These are phyloP conservation scores for Orchestia grillus DNA, from an alignment of 1,140 invertebrate species.

Conservation along the genomic window DNA sequence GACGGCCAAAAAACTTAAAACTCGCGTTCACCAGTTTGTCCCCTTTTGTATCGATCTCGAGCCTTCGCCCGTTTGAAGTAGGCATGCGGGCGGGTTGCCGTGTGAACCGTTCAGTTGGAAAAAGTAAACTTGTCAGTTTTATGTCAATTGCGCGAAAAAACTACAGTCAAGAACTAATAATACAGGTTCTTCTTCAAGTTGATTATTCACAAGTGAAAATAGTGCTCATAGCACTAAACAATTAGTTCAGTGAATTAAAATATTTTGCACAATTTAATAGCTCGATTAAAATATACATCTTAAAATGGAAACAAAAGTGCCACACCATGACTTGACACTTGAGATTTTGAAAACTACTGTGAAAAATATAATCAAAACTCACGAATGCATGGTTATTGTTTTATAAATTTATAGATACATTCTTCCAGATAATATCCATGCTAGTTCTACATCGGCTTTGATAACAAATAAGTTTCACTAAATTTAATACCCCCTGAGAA, in stretches of 20 bases:
- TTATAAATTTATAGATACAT: too few relatives aligned
- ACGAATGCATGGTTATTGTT: too few relatives aligned
- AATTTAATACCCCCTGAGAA: too few relatives aligned
- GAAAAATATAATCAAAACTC: background rate
- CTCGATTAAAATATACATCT: background rate
- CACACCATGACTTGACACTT: background rate
- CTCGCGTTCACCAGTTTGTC: background rate
- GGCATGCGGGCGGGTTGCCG: too few relatives aligned
- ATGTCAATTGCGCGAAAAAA: background rate
- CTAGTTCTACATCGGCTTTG: too few relatives aligned
- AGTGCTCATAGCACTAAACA: background rate
- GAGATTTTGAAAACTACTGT: background rate
- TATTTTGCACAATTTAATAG: background rate
- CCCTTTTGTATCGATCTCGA: background rate
- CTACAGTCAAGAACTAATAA: background rate
- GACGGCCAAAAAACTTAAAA: background rate
- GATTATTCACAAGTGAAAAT: background rate
- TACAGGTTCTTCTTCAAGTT: background rate
- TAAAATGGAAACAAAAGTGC: background rate
- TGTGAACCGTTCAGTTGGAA: background rate
- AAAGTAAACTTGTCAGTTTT: background rate
- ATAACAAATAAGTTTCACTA: too few relatives aligned
- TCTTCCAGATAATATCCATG: too few relatives aligned
- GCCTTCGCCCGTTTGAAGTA: background rate
- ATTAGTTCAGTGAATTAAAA: background rate